Evolutionary conservation across 2,113 vertebrate genomes (phyloP).

Genomic region (Ranitomeya imitator): DNA sequence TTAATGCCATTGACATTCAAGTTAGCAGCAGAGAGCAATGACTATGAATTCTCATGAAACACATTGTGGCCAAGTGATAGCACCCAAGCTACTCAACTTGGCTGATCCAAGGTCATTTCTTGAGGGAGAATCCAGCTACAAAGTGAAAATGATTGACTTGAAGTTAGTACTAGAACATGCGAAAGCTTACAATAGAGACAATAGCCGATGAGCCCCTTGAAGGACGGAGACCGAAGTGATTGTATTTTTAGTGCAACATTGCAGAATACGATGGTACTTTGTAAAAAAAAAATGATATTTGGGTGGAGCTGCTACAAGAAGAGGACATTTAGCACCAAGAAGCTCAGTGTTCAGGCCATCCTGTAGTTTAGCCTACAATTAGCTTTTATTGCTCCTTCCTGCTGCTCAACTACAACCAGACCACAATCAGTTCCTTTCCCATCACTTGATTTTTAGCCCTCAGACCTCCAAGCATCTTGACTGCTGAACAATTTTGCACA

Average conservation of each 20-base stretch:
- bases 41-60: too few species aligned
- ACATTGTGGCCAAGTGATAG: too few species aligned
- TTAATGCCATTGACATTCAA: too few species aligned
- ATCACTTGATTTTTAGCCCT: neutral
- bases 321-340: neutral
- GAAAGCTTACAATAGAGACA: neutral
- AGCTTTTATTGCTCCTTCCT: slow-evolving; percentile 14
- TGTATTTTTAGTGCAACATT: neutral
- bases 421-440: neutral
- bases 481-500: neutral
- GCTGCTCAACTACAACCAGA: slow-evolving; percentile 20
- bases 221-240: neutral
- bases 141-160: neutral
- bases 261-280: neutral
- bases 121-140: too few species aligned
- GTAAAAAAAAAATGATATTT: neutral
- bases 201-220: neutral
- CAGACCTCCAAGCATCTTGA: neutral
- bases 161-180: neutral
- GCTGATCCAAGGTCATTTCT: too few species aligned
- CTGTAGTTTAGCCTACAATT: slow-evolving; percentile 12
- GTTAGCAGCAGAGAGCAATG: too few species aligned
- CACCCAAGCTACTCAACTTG: too few species aligned
- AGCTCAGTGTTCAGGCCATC: neutral
- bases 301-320: neutral